phyloP scores from a whole-genome alignment of 2,113 vertebrate species.

The Aplodontia rufa region DNA sequence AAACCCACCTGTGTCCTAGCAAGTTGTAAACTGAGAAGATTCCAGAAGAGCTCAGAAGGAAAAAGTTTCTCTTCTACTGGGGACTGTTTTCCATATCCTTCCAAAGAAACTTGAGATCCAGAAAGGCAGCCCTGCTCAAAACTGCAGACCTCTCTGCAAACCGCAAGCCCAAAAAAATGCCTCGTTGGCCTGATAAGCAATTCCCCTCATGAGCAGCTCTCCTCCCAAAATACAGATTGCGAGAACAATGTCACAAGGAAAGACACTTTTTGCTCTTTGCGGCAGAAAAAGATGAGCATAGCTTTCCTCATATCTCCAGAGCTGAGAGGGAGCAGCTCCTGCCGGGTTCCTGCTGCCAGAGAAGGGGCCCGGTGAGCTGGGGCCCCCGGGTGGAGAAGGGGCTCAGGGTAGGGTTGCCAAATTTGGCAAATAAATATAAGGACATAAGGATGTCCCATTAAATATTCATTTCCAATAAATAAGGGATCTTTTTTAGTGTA shows the following conservation, averaged over 20 bases:
- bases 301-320: rapidly evolving
- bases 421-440: background rate
- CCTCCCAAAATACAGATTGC: background rate
- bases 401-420: no score
- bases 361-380: background rate
- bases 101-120: background rate
- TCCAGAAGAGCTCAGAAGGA: background rate
- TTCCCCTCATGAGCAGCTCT: background rate
- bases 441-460: background rate
- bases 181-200: background rate
- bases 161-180: background rate
- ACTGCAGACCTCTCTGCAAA: background rate
- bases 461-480: background rate
- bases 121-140: rapidly evolving
- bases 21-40: background rate
- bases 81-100: background rate
- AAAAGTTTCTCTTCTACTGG: rapidly evolving
- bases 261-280: background rate
- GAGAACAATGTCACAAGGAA: background rate
- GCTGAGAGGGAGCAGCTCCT: background rate
- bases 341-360: background rate
- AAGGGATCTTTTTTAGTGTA: background rate
- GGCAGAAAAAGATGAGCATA: background rate
- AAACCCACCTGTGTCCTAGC: slow-evolving; percentile 32
- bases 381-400: background rate